Evolutionary conservation across 2,797 vertebrate species (phyloP), one percentile per base, ranked within the genome.

Genomic region (Eulemur rubriventer): DNA sequence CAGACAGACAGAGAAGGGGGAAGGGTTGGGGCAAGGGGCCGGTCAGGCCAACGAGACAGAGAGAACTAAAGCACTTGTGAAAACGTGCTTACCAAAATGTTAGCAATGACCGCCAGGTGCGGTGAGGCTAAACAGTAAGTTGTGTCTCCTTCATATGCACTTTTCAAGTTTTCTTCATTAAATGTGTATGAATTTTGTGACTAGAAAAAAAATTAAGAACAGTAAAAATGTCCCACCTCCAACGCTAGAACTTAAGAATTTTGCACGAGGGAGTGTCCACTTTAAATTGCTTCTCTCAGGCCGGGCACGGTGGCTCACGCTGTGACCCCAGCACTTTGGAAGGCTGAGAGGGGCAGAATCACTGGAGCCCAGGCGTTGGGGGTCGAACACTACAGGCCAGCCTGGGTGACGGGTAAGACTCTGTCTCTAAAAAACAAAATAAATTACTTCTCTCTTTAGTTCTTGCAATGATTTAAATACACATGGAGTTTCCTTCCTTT

Each of bases 101-200:
- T 17, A 38, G 24, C 52, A 28, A 57, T 4, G 30, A 26, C 41
- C 70, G 0, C 5, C 1, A 0, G 1, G 0, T 33, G 70, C 1
- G 41, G n/a, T 12, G 6, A n/a, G 35, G 43, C 38, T 4, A 4
- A 43, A 55, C 72, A 52, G n/a, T 2, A 35, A 18, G 43, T 12
- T 4, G 33, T 72, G 41, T 70, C 41, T 30, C 43, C 33, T 46
- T 79, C 63, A 24, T 4, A 16, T 6, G 78, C 17, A 33, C 4
- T 28, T 75, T 63, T 70, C 63, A 91, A 91, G 65, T 30, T 33
- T n/a, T 80, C 65, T 72, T 92, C 79, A 65, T 46, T 65, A 65
- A 76, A n/a, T 10, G 9, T 11, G 18, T 52, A 10, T 63, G 41
- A 6, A 16, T 85, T 91, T 82, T 22, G 48, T 55, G 63, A 82